Conservation (phyloP, 2,888 invertebrate genomes). For the Loripinus fragilis region DNA sequence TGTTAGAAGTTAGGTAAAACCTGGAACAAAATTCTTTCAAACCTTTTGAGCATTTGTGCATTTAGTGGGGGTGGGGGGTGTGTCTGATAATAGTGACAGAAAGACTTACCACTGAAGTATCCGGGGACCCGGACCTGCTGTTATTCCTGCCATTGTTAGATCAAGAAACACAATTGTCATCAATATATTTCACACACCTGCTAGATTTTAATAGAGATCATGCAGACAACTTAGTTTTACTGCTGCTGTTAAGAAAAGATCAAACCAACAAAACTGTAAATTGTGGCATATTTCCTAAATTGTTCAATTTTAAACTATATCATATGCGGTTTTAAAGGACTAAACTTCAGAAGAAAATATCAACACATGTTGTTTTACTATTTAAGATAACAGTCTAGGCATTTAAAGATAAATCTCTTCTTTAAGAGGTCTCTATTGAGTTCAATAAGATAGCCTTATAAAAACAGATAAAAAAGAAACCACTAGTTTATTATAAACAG, state of each 20-base stretch:
- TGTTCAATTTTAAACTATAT: too few relatives aligned
- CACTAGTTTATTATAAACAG: too few relatives aligned
- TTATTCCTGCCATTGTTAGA: neutral
- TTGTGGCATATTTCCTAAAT: too few relatives aligned
- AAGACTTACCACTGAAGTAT: neutral
- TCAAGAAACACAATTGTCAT: neutral
- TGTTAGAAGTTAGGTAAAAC: too few relatives aligned
- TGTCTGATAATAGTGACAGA: too few relatives aligned
- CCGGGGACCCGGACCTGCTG: neutral
- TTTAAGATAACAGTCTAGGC: conserved; percentile 1
- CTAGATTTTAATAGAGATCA: too few relatives aligned
- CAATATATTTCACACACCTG: neutral
- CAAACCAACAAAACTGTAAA: too few relatives aligned
- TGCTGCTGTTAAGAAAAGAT: too few relatives aligned
- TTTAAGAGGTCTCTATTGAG: neutral
- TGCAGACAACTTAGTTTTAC: too few relatives aligned
- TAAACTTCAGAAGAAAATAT: neutral
- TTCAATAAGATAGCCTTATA: conserved; percentile 3
- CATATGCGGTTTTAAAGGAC: neutral
- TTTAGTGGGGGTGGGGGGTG: too few relatives aligned
- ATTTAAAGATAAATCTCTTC: neutral
- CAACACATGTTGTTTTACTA: neutral
- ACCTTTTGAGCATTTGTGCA: too few relatives aligned
- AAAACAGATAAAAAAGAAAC: conserved; percentile 11
- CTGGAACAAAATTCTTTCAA: too few relatives aligned